phyloP scores from a whole-genome alignment of 1,140 invertebrate genomes.

The Thaumatotibia leucotreta region DNA sequence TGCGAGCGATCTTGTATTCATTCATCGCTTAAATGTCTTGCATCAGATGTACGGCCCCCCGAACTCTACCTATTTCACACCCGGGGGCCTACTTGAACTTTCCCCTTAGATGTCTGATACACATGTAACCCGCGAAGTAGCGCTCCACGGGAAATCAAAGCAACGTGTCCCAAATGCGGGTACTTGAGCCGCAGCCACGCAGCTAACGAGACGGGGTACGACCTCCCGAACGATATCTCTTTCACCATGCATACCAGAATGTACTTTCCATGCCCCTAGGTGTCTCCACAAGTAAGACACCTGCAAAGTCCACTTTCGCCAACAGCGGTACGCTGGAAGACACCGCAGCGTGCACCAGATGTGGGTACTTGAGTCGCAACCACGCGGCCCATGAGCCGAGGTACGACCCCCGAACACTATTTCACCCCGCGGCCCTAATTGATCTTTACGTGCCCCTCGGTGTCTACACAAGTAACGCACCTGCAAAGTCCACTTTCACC shows the following conservation, averaged over 20 bases:
- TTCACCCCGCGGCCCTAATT: conserved; percentile 81
- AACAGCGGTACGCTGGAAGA: conserved; percentile 93
- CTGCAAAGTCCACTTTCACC: no score
- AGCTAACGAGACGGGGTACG: conserved; percentile 92
- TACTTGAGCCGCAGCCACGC: conserved; percentile 95
- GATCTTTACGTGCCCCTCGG: no score
- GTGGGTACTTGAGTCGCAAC: conserved; percentile 92
- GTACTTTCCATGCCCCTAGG: no score
- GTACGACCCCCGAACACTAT: conserved; percentile 96
- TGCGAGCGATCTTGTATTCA: no score
- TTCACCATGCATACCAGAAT: conserved; percentile 88
- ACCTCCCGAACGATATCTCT: conserved; percentile 95
- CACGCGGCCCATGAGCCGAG: conserved; percentile 94
- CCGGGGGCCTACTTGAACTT: no score
- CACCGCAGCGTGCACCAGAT: conserved; percentile 89
- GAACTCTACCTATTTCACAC: no score
- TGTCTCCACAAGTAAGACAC: conserved; percentile 55
- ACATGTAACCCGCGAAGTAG: no score
- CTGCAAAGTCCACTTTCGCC: conserved; percentile 89
- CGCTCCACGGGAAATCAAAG: conserved; percentile 92
- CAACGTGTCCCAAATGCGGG: conserved; percentile 90
- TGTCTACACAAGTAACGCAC: no score
- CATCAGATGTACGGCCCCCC: no score
- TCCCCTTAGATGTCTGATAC: no score
- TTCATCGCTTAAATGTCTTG: no score